phyloP scores from a whole-genome alignment of 2,113 vertebrate genomes.

The Zosterops hypoxanthus region DNA sequence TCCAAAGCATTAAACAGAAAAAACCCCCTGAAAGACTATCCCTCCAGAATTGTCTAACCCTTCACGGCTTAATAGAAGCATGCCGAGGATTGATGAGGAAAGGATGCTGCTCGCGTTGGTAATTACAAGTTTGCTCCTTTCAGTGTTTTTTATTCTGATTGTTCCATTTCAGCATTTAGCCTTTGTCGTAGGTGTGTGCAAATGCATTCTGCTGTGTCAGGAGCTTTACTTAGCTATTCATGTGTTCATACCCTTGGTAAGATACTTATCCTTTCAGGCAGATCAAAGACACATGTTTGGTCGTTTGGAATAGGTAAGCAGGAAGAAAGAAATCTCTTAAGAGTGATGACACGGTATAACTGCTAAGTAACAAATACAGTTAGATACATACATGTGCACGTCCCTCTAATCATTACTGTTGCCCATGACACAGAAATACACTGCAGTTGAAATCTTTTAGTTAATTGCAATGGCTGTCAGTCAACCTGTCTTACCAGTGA shows the following conservation, averaged over 20 bases:
- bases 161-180: background rate
- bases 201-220: conserved; percentile 23
- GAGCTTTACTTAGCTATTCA: conserved; percentile 28
- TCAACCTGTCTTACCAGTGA: background rate
- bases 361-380: background rate
- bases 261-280: conserved; percentile 48
- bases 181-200: background rate
- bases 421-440: background rate
- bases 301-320: conserved; percentile 10
- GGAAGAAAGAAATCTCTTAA: conserved; percentile 14
- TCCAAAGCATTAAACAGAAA: conserved; percentile 1
- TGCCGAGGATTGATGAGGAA: conserved; percentile 39
- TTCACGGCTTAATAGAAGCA: conserved; percentile 23
- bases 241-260: conserved; percentile 21
- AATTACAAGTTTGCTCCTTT: conserved; percentile 35
- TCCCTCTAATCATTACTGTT: background rate
- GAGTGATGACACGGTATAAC: background rate
- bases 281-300: conserved; percentile 57
- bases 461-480: conserved; percentile 31
- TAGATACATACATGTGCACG: background rate
- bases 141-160: conserved; percentile 32
- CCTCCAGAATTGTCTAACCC: background rate
- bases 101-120: conserved; percentile 37
- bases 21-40: background rate
- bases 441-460: background rate